A percentile compares a stretch with the other conserved stretches of the same genome.
phyloP scores from a whole-genome alignment of 2,113 vertebrate genomes.

The Xenopus tropicalis region DNA sequence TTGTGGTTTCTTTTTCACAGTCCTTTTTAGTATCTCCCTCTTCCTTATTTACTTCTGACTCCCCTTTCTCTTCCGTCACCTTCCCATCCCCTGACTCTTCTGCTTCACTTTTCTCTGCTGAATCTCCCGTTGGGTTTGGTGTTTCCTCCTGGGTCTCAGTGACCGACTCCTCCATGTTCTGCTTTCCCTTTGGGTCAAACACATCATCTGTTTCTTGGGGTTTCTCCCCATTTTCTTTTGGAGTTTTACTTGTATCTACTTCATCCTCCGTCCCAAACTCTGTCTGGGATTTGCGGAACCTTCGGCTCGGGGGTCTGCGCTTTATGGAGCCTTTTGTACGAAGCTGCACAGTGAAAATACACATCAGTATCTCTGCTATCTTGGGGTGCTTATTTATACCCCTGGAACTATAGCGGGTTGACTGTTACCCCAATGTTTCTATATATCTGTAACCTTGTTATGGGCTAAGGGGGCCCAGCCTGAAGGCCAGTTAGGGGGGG shows the following conservation, averaged over 20 bases:
- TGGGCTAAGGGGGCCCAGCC: no score
- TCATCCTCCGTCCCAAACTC: conserved; percentile 58
- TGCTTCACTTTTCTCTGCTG: neutral
- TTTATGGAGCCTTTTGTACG: conserved; percentile 67
- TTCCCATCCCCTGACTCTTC: neutral
- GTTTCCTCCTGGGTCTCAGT: conserved; percentile 31
- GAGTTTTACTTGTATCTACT: conserved; percentile 17
- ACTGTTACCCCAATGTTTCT: no score
- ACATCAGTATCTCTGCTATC: neutral
- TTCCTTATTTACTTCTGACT: neutral
- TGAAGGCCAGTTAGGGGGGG: no score
- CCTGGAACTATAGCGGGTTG: no score
- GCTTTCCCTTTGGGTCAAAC: conserved; percentile 47
- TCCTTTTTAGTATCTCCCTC: no score
- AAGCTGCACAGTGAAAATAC: conserved; percentile 50
- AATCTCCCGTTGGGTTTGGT: neutral
- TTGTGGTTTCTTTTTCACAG: neutral
- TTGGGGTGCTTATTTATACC: no score
- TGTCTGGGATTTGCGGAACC: conserved; percentile 66
- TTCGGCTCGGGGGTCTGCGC: conserved; percentile 69
- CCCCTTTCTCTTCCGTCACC: neutral
- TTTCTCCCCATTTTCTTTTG: conserved; percentile 67
- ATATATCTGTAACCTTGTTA: no score
- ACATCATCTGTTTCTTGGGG: conserved; percentile 56
- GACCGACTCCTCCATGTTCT: neutral